phyloP scores from a whole-genome alignment of 2,888 invertebrate species.

The Sipha maydis region DNA sequence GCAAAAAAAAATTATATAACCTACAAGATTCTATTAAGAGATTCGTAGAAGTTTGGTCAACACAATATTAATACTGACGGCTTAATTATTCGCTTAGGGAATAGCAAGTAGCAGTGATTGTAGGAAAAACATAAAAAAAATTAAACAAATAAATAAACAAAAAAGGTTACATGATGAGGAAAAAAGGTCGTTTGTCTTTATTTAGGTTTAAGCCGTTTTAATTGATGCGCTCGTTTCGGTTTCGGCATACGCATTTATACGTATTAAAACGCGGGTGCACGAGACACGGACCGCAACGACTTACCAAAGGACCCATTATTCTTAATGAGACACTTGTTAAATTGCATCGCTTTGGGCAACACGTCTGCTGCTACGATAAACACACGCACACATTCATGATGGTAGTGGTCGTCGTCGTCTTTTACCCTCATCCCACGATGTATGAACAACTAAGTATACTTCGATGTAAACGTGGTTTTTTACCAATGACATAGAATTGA shows the following conservation, averaged over 20 bases:
- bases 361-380: constrained; percentile 58
- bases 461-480: neutral
- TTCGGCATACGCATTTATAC: constrained; percentile 60
- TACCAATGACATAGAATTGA: constrained; percentile 32
- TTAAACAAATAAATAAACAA: neutral
- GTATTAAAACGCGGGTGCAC: constrained; percentile 52
- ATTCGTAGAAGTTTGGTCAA: neutral
- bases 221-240: constrained; percentile 62
- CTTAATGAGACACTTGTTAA: constrained; percentile 62
- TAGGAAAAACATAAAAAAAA: constrained; percentile 3
- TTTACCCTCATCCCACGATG: constrained; percentile 26
- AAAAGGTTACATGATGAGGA: neutral
- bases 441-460: constrained; percentile 37
- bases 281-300: constrained; percentile 58
- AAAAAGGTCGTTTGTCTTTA: constrained; percentile 61
- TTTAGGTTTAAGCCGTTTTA: constrained; percentile 60
- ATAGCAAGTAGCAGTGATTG: neutral
- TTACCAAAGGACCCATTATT: constrained; percentile 61
- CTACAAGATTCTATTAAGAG: constrained; percentile 12
- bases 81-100: constrained; percentile 17
- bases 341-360: constrained; percentile 59
- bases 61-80: constrained; percentile 9
- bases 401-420: constrained; percentile 19
- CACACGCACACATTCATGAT: constrained; percentile 25
- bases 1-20: neutral